Evolutionary conservation across 2,888 invertebrate species (phyloP).

Genomic region (Eudasyphora cyanicolor): DNA sequence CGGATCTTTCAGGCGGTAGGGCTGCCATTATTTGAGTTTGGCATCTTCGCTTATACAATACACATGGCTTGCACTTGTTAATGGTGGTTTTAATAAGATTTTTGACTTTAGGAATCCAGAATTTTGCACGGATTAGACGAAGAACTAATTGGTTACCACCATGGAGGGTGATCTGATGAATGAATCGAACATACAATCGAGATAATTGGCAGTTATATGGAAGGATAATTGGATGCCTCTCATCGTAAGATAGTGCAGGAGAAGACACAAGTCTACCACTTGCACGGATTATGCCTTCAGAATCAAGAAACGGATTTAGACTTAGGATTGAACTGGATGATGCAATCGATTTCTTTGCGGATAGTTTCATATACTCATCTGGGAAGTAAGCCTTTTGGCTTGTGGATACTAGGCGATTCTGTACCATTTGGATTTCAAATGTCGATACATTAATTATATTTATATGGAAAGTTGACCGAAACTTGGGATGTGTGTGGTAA

Average conservation of each 20-base stretch:
- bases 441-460: background rate
- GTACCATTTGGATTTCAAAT: background rate
- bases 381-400: background rate
- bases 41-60: background rate
- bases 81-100: background rate
- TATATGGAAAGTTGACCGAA: background rate
- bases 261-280: background rate
- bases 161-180: background rate
- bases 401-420: background rate
- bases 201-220: background rate
- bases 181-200: background rate
- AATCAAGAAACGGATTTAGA: background rate
- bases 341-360: background rate
- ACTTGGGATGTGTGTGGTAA: background rate
- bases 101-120: background rate
- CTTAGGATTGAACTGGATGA: background rate
- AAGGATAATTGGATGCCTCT: background rate
- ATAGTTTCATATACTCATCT: background rate
- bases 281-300: background rate
- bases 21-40: background rate
- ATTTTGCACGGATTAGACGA: background rate
- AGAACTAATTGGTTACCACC: background rate
- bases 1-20: background rate
- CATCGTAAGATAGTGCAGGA: background rate
- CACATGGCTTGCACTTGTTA: slow-evolving; percentile 4